A percentile compares a stretch with the other conserved stretches of the same genome.
These are phyloP conservation scores for Laupala kohalensis DNA, from an alignment of 1,140 invertebrate species.

Conservation along the genomic window DNA sequence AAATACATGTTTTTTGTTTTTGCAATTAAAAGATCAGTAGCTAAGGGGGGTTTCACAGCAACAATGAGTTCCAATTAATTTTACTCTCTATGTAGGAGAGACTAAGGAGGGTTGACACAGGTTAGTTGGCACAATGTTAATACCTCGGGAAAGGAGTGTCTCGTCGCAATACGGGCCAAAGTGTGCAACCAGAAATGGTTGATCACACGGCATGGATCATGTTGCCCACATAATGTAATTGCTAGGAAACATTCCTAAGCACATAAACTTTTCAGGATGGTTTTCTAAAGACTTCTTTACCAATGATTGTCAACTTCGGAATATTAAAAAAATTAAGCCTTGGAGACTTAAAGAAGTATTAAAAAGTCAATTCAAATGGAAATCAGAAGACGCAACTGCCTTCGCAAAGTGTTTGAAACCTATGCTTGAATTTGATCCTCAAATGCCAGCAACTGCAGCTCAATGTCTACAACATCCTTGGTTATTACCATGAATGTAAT, in stretches of 20 bases:
- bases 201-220: conserved; percentile 50
- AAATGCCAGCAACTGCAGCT: conserved; percentile 38
- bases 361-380: conserved; percentile 45
- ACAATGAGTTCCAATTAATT: too few species aligned
- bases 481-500: conserved; percentile 28
- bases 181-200: too few species aligned
- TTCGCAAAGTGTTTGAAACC: conserved; percentile 43
- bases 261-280: neutral
- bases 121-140: too few species aligned
- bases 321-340: conserved; percentile 41
- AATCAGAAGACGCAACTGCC: conserved; percentile 30
- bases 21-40: too few species aligned
- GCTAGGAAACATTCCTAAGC: conserved; percentile 20
- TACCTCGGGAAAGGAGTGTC: too few species aligned
- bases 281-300: neutral
- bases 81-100: too few species aligned
- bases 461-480: conserved; percentile 41
- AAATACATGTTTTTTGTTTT: too few species aligned
- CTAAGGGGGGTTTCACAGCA: too few species aligned
- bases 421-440: conserved; percentile 43
- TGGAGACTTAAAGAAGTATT: conserved; percentile 42
- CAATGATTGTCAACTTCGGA: conserved; percentile 30
- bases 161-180: too few species aligned
- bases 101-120: too few species aligned
- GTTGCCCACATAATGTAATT: conserved; percentile 55